Evolutionary conservation across 2,113 vertebrate species (phyloP).

Genomic region (Ornithorhynchus anatinus): DNA sequence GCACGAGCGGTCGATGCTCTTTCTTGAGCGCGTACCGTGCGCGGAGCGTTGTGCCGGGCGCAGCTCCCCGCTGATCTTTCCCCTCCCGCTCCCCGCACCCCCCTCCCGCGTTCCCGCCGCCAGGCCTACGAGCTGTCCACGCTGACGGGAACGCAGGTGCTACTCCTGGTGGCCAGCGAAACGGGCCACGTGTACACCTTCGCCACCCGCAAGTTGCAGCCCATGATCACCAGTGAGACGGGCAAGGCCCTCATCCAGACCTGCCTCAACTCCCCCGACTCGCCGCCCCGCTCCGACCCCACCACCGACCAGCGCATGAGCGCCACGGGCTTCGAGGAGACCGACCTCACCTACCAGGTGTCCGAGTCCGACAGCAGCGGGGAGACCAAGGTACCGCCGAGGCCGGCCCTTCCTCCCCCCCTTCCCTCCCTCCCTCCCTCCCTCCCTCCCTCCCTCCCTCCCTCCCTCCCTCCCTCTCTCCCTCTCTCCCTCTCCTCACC

Average conservation of each 20-base stretch:
- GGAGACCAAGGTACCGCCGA: slow-evolving; percentile 87
- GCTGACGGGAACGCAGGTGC: slow-evolving; percentile 95
- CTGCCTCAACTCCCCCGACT: slow-evolving; percentile 98
- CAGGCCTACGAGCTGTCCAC: slow-evolving; percentile 95
- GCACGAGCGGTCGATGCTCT: too few relatives aligned
- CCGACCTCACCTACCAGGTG: slow-evolving; percentile 98
- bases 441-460: slow-evolving; percentile 3
- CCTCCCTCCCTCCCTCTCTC: slow-evolving; percentile 10
- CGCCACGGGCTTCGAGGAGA: slow-evolving; percentile 97
- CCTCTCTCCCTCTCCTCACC: slow-evolving; percentile 18
- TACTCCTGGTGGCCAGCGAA: slow-evolving; percentile 96
- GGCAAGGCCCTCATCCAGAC: slow-evolving; percentile 98
- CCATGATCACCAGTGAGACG: slow-evolving; percentile 99
- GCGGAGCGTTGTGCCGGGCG: too few relatives aligned
- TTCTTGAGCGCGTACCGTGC: too few relatives aligned
- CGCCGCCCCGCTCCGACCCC: slow-evolving; percentile 92
- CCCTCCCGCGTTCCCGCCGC: too few relatives aligned
- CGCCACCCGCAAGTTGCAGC: slow-evolving; percentile 96
- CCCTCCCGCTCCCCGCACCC: slow-evolving; percentile 5
- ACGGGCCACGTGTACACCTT: slow-evolving; percentile 98
- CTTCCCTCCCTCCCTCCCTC: background rate
- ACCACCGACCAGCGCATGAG: slow-evolving; percentile 99
- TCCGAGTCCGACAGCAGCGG: slow-evolving; percentile 96
- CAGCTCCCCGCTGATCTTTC: slow-evolving; percentile 8
- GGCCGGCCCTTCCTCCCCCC: slow-evolving; percentile 13